Conservation (phyloP, 2,888 invertebrate genomes). For the Hybos culiciformis region DNA sequence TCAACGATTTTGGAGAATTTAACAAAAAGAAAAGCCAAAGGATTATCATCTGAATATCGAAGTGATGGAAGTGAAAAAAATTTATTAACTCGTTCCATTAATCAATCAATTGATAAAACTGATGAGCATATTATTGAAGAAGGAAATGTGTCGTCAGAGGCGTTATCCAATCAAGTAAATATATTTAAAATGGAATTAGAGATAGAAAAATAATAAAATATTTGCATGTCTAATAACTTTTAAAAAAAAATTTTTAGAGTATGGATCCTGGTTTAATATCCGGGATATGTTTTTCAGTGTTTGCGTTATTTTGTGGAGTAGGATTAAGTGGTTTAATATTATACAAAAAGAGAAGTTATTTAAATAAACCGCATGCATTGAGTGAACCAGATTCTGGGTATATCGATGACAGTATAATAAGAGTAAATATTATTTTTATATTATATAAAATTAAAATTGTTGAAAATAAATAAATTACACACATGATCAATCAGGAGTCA, state of each 20-base stretch:
- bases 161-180: constrained; percentile 23
- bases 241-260: background rate
- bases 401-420: constrained; percentile 72
- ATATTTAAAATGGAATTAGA: background rate
- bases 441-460: no score
- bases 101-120: constrained; percentile 17
- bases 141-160: constrained; percentile 30
- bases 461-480: no score
- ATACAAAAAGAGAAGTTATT: constrained; percentile 53
- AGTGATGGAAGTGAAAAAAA: constrained; percentile 28
- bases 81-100: constrained; percentile 27
- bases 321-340: constrained; percentile 53
- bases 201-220: background rate
- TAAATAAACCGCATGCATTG: constrained; percentile 71
- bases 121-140: constrained; percentile 21
- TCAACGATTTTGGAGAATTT: constrained; percentile 22
- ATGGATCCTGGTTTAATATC: constrained; percentile 50
- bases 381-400: constrained; percentile 80
- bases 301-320: constrained; percentile 48
- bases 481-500: no score
- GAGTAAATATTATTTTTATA: constrained; percentile 40
- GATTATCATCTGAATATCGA: constrained; percentile 28
- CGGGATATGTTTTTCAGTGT: constrained; percentile 53
- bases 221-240: background rate
- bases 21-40: constrained; percentile 29